Evolutionary conservation across 2,113 vertebrate species (phyloP).

Genomic region (Craseonycteris thonglongyai): DNA sequence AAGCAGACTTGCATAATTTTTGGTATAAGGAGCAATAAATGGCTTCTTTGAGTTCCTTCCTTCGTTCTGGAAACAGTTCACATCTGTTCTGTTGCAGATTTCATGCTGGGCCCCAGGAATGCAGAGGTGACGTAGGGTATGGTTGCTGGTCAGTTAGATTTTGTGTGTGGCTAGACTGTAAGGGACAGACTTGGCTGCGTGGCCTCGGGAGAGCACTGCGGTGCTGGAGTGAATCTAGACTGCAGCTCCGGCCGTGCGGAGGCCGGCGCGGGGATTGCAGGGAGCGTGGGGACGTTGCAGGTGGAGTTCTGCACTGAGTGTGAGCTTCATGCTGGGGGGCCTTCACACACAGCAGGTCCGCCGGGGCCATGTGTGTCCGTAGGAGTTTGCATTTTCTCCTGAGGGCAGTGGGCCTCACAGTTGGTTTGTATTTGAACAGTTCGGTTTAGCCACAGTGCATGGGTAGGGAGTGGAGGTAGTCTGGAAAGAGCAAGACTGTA

Average conservation of each 20-base stretch:
- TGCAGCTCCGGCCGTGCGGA: background rate
- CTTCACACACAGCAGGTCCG: too few relatives aligned
- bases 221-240: background rate
- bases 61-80: background rate
- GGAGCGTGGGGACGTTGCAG: background rate
- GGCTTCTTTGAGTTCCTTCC: background rate
- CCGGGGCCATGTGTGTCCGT: rapidly evolving
- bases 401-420: background rate
- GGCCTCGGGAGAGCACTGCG: background rate
- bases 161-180: background rate
- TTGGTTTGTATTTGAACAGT: too few relatives aligned
- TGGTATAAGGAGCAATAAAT: background rate
- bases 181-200: background rate
- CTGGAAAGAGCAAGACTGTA: too few relatives aligned
- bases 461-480: background rate
- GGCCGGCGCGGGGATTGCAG: too few relatives aligned
- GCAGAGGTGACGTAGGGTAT: background rate
- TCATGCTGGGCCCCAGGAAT: rapidly evolving
- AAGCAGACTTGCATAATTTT: background rate
- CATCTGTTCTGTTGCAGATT: background rate
- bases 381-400: background rate
- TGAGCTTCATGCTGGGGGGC: rapidly evolving
- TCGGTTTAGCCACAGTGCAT: background rate
- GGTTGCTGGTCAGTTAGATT: too few relatives aligned
- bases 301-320: too few relatives aligned